phyloP scores from a whole-genome alignment of 1,140 invertebrate species.

The Nasonia longicornis region DNA sequence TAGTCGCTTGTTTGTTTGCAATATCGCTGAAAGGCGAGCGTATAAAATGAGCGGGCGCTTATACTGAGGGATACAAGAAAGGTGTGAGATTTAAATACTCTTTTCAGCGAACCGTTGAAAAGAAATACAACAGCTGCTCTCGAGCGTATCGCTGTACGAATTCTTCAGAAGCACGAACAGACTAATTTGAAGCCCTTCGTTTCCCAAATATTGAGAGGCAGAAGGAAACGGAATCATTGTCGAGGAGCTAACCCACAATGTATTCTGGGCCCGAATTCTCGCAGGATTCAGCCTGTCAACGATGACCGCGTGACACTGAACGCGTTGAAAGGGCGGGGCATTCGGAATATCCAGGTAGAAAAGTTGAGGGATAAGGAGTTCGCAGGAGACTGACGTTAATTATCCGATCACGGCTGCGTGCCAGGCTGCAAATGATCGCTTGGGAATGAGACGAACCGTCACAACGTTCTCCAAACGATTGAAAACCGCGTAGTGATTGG shows the following conservation, averaged over 20 bases:
- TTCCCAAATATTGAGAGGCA: slow-evolving; percentile 9
- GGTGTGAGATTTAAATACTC: no score
- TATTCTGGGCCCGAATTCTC: not conserved
- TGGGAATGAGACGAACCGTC: not conserved
- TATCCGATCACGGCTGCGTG: not conserved
- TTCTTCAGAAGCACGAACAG: not conserved
- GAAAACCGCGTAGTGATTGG: no score
- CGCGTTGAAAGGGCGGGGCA: not conserved
- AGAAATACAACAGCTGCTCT: not conserved
- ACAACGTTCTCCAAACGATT: not conserved
- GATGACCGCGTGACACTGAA: not conserved
- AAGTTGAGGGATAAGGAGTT: not conserved
- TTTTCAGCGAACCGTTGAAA: no score
- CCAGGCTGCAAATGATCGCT: not conserved
- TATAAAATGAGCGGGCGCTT: no score
- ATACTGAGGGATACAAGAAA: no score
- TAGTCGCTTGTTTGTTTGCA: no score
- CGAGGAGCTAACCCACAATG: not conserved
- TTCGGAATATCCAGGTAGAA: not conserved
- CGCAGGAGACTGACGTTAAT: not conserved
- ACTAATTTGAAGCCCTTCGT: not conserved
- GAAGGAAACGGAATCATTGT: not conserved
- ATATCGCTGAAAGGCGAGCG: no score
- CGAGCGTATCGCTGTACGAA: not conserved
- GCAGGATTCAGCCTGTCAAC: not conserved